A percentile compares a stretch with the other conserved stretches of the same genome.
These are phyloP conservation scores for Brachyhypopomus occidentalis DNA, from an alignment of 2,113 vertebrate genomes.

Conservation along the genomic window DNA sequence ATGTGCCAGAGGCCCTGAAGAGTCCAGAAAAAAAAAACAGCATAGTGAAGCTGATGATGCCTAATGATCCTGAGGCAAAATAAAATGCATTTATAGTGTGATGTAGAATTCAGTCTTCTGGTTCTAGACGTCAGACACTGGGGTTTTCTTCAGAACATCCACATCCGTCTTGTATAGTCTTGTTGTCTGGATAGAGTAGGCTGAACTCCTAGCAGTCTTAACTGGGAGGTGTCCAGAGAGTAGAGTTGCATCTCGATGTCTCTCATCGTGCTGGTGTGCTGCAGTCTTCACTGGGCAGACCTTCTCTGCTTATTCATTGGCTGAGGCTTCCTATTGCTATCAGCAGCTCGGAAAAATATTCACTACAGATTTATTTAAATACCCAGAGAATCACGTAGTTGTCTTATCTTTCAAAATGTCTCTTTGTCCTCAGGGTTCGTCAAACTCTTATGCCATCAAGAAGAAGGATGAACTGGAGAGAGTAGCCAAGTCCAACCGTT, in stretches of 20 bases:
- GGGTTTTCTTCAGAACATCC: too few relatives aligned
- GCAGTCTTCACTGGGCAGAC: constrained; percentile 73
- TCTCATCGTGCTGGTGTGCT: constrained; percentile 73
- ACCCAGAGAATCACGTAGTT: too few relatives aligned
- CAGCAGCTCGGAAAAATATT: constrained; percentile 74
- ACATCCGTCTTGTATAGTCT: too few relatives aligned
- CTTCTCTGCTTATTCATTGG: constrained; percentile 79
- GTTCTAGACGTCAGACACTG: too few relatives aligned
- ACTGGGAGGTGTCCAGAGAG: constrained; percentile 76
- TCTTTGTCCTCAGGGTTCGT: constrained; percentile 80
- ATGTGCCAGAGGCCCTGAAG: constrained; percentile 63
- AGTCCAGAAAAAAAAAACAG: too few relatives aligned
- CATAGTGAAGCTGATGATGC: too few relatives aligned
- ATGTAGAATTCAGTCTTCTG: too few relatives aligned
- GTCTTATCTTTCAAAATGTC: not conserved
- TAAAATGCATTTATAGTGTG: too few relatives aligned
- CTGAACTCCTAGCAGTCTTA: not conserved
- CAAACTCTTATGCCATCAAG: constrained; percentile 96
- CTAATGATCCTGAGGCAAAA: too few relatives aligned
- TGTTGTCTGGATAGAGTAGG: too few relatives aligned
- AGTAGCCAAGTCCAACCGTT: constrained; percentile 96
- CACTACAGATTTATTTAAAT: not conserved
- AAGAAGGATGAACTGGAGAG: constrained; percentile 97
- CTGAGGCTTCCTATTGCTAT: constrained; percentile 68
- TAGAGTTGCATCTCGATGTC: constrained; percentile 79